A percentile compares a stretch with the other conserved stretches of the same genome.
Conservation (phyloP, 2,888 invertebrate species). For the Lingula anatina region DNA sequence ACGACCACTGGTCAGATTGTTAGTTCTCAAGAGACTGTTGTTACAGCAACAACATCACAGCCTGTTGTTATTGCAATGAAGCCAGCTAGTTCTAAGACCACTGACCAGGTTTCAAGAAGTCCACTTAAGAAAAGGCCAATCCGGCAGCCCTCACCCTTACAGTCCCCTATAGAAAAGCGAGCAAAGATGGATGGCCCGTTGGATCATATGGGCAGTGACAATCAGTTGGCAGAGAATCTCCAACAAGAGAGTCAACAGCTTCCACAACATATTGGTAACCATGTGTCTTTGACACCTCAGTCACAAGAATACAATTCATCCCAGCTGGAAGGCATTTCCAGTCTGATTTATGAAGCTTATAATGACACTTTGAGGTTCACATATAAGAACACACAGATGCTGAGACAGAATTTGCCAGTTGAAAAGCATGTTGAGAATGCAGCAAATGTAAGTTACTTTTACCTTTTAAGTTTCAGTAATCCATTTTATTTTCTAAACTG, state of each 20-base stretch:
- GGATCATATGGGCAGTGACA: background rate
- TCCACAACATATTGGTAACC: background rate
- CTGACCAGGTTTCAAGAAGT: conserved; percentile 36
- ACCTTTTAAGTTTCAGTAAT: no score
- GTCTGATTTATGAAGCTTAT: background rate
- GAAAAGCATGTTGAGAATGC: no score
- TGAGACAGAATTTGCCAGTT: background rate
- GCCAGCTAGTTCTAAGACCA: no score
- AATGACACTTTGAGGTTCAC: background rate
- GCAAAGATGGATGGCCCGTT: background rate
- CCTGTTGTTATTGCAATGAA: no score
- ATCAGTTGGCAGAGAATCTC: background rate
- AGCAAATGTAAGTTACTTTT: no score
- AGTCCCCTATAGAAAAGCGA: background rate
- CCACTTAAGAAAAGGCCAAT: conserved; percentile 45
- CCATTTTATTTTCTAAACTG: no score
- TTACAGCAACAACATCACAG: no score
- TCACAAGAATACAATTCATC: background rate
- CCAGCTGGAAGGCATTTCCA: background rate
- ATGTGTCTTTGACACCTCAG: background rate
- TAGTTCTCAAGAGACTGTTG: no score
- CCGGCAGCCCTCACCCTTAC: background rate
- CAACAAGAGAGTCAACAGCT: background rate
- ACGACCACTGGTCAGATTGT: no score
- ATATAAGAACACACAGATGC: background rate